Base-by-base conservation (phyloP, 2,113 vertebrate species). In the Cottus gobio region DNA sequence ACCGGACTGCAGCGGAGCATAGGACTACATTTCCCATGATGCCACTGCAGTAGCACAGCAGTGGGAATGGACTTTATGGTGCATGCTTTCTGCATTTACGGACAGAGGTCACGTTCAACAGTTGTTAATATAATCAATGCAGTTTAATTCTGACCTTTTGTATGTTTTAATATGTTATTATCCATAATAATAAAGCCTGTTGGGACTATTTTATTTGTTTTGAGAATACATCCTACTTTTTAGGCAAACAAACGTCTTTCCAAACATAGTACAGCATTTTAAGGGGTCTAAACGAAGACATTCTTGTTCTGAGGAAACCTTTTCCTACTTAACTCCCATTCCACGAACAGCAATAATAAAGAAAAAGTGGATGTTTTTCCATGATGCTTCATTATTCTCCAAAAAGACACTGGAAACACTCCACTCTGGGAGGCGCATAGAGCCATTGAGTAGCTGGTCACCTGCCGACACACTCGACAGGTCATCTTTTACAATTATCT, bases 11-110 rank as follows among this genome's bases (percentile, higher is more conserved):
- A 84, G 58, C 31, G 54, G 46, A 81, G 26, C 30, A 12, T 2
- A 42, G 34, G 60, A 74, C 65, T 42, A 36, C 46, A 68, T 60
- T 64, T 77, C 75, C 64, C 71, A 76, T 31, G 4, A 44, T 57
- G 48, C 30, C 57, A 30, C 69, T 66, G 62, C 56, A 64, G 39
- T 36, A 42, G 42, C 61, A 52, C 56, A 64, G 36, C 48, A 34
- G 5, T 26, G 11, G 58, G 5, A 52, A 22, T 42, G 36, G n/a
- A 42, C 16, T 72, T 16, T 4, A 24, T 36, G 34, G 7, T 34
- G 36, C 7, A 42, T 31, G 18, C 37, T 26, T 71, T 31, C 12
- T 30, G 18, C 24, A 70, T 61, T 18, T 8, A 30, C 7, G 31
- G 31, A 30, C 44, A 63, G 13, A 26, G n/a, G n/a, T 7, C 13